A percentile compares a stretch with the other conserved stretches of the same genome.
Evolutionary conservation across 2,888 invertebrate genomes (phyloP).

Genomic region (Drosophila gaucha): DNA sequence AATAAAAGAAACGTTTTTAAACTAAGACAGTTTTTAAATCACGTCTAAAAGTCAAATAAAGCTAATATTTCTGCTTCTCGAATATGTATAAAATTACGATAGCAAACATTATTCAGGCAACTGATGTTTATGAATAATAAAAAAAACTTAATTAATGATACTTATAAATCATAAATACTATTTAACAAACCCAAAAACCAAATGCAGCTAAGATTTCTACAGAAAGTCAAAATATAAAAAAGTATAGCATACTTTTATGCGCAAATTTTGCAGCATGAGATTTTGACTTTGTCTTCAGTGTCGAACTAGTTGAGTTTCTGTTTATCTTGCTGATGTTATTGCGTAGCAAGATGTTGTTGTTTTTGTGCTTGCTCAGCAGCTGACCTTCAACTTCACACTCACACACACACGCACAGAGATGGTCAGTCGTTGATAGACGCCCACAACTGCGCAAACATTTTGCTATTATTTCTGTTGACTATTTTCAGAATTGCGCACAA

Average conservation of each 20-base stretch:
- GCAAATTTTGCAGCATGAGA: constrained; percentile 25
- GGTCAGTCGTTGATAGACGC: constrained; percentile 16
- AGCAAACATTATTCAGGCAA: no score
- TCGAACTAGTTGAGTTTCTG: background rate
- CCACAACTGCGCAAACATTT: constrained; percentile 23
- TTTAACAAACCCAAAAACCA: no score
- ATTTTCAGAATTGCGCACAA: constrained; percentile 66
- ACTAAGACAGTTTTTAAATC: no score
- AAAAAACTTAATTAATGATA: no score
- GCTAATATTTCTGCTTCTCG: no score
- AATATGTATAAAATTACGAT: no score
- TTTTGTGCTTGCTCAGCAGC: constrained; percentile 55
- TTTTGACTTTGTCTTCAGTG: constrained; percentile 10
- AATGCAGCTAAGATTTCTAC: no score
- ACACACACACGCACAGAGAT: constrained; percentile 2
- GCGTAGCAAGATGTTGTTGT: constrained; percentile 35
- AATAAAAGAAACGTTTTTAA: no score
- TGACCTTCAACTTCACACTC: constrained; percentile 51
- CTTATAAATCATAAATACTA: no score
- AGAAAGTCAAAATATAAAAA: no score
- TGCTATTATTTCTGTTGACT: constrained; percentile 58
- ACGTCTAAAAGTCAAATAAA: no score
- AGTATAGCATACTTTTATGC: constrained; percentile 37
- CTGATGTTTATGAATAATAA: no score
- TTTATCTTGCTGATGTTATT: constrained; percentile 35